Evolutionary conservation across 2,113 vertebrate genomes (phyloP).

Genomic region (Mastomys coucha): DNA sequence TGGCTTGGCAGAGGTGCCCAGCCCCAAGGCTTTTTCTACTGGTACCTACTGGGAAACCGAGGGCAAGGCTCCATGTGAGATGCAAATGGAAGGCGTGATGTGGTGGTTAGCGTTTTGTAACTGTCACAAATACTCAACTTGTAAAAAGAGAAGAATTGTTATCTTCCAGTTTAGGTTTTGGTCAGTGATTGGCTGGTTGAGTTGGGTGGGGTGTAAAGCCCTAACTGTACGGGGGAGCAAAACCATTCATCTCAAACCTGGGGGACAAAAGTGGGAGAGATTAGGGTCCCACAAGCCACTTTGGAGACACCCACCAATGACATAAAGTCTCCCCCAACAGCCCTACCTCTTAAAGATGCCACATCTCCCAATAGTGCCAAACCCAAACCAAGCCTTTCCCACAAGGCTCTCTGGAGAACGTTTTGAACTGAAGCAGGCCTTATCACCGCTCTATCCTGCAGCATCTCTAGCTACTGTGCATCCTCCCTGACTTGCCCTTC

Average conservation of each 20-base stretch:
- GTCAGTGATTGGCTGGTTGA: background rate
- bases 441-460: background rate
- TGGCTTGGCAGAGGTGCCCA: background rate
- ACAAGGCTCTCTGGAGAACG: background rate
- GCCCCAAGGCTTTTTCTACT: background rate
- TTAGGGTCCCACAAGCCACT: background rate
- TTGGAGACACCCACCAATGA: background rate
- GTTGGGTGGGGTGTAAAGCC: background rate
- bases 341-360: background rate
- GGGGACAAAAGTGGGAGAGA: background rate
- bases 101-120: background rate
- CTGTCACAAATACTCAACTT: background rate
- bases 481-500: background rate
- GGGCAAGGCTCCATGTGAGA: fast-evolving
- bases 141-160: background rate
- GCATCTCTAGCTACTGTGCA: background rate
- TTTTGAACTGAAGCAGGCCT: background rate
- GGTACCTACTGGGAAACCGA: fast-evolving
- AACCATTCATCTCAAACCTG: background rate
- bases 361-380: background rate
- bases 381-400: background rate
- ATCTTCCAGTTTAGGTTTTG: background rate
- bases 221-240: background rate
- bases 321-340: background rate
- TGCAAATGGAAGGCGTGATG: background rate